A percentile compares a stretch with the other conserved stretches of the same genome.
Conservation (phyloP, 2,113 vertebrate genomes). For the Camelus bactrianus region DNA sequence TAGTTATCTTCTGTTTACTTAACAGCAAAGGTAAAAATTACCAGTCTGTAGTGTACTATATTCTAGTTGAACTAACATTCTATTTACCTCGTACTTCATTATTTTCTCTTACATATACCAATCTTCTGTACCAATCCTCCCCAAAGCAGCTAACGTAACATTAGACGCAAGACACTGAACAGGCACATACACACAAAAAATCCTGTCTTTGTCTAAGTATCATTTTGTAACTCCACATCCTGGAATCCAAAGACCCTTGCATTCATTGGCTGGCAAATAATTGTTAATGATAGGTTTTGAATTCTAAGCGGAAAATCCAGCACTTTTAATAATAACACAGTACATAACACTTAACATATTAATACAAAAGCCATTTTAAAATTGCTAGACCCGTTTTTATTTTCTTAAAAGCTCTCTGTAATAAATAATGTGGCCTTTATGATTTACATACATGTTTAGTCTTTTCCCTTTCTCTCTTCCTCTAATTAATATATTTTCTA, state of each 20-base stretch:
- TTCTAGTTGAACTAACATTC: not conserved
- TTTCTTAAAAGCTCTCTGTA: constrained; percentile 3
- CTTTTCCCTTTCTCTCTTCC: not conserved
- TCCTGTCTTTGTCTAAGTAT: not conserved
- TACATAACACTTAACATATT: not conserved
- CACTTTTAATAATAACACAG: not conserved
- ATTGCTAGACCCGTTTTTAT: not conserved
- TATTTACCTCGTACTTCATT: not conserved
- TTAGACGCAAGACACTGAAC: not conserved
- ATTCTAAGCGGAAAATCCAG: constrained; percentile 36
- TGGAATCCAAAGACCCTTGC: not conserved
- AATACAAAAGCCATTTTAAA: constrained; percentile 8
- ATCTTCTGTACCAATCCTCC: not conserved
- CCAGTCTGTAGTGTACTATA: not conserved
- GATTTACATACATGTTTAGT: not conserved
- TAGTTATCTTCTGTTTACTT: not conserved
- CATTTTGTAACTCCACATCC: not conserved
- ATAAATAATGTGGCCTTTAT: not conserved
- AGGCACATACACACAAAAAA: not conserved
- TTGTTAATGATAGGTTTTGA: not conserved
- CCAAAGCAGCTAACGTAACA: not conserved
- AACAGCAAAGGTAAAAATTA: not conserved
- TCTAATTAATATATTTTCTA: not conserved
- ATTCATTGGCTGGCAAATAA: not conserved
- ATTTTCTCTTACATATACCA: not conserved